Conservation (phyloP, 2,113 vertebrate species). For the Australoheros scitulus region DNA sequence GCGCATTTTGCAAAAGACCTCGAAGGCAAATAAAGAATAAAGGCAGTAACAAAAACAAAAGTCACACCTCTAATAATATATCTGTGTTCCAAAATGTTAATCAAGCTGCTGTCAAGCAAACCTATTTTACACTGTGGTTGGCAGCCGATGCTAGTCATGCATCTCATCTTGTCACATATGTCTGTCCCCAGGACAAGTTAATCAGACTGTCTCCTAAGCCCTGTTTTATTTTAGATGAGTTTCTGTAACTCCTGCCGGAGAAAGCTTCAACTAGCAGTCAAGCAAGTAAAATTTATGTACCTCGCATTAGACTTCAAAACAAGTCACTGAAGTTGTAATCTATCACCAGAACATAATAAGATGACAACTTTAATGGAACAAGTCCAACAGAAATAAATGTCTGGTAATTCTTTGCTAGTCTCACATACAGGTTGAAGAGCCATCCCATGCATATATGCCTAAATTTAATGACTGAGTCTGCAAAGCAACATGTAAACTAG, state of each 20-base stretch:
- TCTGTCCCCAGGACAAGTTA: slow-evolving; percentile 60
- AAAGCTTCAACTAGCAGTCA: slow-evolving; percentile 44
- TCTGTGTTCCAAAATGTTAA: slow-evolving; percentile 48
- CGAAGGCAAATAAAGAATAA: slow-evolving; percentile 18
- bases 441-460: neutral
- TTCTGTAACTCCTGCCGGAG: slow-evolving; percentile 40
- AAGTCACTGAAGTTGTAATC: slow-evolving; percentile 33
- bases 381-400: slow-evolving; percentile 3
- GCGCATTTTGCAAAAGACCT: slow-evolving; percentile 25
- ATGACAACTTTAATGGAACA: slow-evolving; percentile 25
- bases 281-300: slow-evolving; percentile 48
- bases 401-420: neutral
- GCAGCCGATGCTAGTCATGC: slow-evolving; percentile 32
- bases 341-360: neutral
- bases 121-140: slow-evolving; percentile 33
- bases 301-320: slow-evolving; percentile 33
- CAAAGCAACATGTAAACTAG: neutral
- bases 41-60: slow-evolving; percentile 25
- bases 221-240: slow-evolving; percentile 55
- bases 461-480: slow-evolving; percentile 1
- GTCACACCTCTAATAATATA: slow-evolving; percentile 22
- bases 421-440: slow-evolving; percentile 7
- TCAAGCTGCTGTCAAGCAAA: slow-evolving; percentile 52
- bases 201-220: slow-evolving; percentile 54
- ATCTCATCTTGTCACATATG: slow-evolving; percentile 52